Evolutionary conservation across 1,140 invertebrate genomes (phyloP), one percentile per base, ranked within the genome.

Genomic region (Harpegnathos saltator): DNA sequence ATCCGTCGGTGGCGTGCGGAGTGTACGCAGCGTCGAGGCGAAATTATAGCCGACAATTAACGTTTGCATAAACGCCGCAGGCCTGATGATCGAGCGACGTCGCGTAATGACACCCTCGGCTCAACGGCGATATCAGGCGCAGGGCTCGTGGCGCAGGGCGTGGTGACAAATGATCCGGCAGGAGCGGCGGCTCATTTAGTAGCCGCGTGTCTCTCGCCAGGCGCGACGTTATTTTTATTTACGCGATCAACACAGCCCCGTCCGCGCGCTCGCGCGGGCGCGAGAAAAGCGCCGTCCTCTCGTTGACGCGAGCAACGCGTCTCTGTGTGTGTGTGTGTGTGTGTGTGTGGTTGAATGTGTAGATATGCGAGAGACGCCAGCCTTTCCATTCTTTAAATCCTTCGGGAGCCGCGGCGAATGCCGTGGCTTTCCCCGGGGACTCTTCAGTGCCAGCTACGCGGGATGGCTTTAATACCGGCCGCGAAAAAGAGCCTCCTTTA

Each of bases 201-300:
- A n/a, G n/a, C 50, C 33, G 56, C 14, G 72, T 48, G 50, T 83
- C 71, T 75, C 61, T 63, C 61, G 71, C 71, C 63, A 44, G 48
- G 48, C 33, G 44, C 50, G 29, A 83, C 52, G 52, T 75, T 83
- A 84, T 81, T 85, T 83, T 75, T 85, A 84, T 85, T 81, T 83
- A 74, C 62, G 38, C 58, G 48, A 65, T 26, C 19, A n/a, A n/a
- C n/a, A 52, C 38, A 38, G 38, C 68, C 22, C 54, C 74, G 0
- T 44, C 38, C 22, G 58, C n/a, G n/a, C n/a, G n/a, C n/a, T n/a
- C n/a, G n/a, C n/a, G n/a, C n/a, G n/a, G n/a, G n/a, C n/a, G n/a
- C n/a, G n/a, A n/a, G n/a, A 52, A 24, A 24, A 44, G 29, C 15
- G 33, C 62, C 44, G 52, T 78, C 17, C 68, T 83, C 58, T 44